Conservation (phyloP, 2,113 vertebrate genomes). For the Polyodon spathula region DNA sequence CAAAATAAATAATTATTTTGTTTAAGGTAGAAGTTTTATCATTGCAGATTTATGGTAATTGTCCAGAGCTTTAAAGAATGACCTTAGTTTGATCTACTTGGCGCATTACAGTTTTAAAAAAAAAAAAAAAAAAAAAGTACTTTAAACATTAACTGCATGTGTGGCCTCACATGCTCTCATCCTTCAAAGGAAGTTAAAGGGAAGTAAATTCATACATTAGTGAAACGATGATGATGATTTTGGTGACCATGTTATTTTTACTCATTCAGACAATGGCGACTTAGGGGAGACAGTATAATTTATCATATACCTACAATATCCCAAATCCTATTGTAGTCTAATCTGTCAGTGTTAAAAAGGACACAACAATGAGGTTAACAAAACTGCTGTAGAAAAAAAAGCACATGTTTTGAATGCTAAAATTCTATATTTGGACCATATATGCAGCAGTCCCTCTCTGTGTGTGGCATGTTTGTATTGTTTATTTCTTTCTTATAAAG, state of each 20-base stretch:
- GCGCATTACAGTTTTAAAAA: neutral
- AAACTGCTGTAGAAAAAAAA: neutral
- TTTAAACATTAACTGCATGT: neutral
- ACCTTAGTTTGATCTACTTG: too few species aligned
- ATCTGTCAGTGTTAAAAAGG: too few species aligned
- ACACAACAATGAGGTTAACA: too few species aligned
- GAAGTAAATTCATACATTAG: neutral
- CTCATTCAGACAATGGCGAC: too few species aligned
- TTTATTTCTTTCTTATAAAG: slow-evolving; percentile 39
- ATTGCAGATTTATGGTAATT: neutral
- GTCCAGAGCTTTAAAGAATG: neutral
- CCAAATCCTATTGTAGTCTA: neutral
- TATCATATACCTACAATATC: too few species aligned
- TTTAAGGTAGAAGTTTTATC: neutral
- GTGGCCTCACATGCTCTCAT: neutral
- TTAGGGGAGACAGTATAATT: too few species aligned
- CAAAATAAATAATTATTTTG: neutral
- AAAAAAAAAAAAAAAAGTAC: neutral
- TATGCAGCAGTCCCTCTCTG: slow-evolving; percentile 37
- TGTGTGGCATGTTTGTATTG: slow-evolving; percentile 53
- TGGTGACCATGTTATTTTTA: too few species aligned
- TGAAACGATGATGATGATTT: neutral
- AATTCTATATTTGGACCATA: slow-evolving; percentile 32
- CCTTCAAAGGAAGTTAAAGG: neutral
- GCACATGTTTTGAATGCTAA: slow-evolving; percentile 6